Conservation (phyloP, 2,113 vertebrate species). For the Oreochromis aureus region DNA sequence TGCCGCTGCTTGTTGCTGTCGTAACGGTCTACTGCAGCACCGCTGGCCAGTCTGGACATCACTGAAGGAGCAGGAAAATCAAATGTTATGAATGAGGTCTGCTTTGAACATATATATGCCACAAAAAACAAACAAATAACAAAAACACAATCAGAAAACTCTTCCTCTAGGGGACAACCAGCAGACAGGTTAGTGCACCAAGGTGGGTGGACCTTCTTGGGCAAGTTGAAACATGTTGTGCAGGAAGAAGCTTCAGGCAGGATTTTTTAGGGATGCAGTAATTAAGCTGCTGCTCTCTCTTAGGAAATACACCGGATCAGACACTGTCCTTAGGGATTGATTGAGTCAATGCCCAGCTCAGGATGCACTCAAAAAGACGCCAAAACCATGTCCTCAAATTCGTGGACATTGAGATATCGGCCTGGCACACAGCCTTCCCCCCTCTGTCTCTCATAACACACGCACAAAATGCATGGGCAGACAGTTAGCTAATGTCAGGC, state of each 20-base stretch:
- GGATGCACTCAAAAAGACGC: neutral
- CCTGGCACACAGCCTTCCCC: neutral
- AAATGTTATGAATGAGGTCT: neutral
- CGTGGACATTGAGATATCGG: neutral
- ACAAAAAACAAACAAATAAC: neutral
- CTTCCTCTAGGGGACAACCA: neutral
- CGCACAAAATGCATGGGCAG: constrained; percentile 60
- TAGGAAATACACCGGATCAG: neutral
- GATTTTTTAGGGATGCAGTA: neutral
- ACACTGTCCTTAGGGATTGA: neutral
- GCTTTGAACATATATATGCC: neutral
- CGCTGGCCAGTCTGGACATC: constrained; percentile 38
- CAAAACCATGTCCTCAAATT: neutral
- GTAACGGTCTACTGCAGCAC: constrained; percentile 68
- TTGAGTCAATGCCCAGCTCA: neutral
- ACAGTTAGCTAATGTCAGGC: constrained; percentile 72
- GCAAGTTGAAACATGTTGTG: constrained; percentile 61
- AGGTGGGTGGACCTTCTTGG: constrained; percentile 35
- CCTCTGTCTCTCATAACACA: neutral
- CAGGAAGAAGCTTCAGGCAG: neutral
- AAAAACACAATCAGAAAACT: neutral
- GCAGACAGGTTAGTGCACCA: neutral
- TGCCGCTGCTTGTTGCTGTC: constrained; percentile 60
- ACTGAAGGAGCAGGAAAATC: constrained; percentile 24
- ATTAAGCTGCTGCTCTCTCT: neutral